A percentile compares a stretch with the other conserved stretches of the same genome.
phyloP scores from a whole-genome alignment of 2,888 invertebrate genomes.

The Anthophora plumipes region DNA sequence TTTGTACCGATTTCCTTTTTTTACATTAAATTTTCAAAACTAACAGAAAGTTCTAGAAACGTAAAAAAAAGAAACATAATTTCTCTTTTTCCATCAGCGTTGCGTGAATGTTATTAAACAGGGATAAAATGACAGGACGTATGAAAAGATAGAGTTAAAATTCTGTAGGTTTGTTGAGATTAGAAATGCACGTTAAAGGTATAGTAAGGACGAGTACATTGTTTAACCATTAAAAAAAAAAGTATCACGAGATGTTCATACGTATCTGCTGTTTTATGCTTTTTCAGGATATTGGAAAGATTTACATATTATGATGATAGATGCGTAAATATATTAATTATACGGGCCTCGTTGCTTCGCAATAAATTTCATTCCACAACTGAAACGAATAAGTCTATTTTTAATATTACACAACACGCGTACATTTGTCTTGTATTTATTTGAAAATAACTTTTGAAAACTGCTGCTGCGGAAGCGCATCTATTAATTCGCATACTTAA shows the following conservation, averaged over 20 bases:
- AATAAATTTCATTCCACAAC: slow-evolving; percentile 36
- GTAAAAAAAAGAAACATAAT: slow-evolving; percentile 7
- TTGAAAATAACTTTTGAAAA: background rate
- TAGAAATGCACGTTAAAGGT: no score
- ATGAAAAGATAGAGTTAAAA: background rate
- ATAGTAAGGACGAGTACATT: slow-evolving; percentile 20
- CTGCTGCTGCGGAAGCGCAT: background rate
- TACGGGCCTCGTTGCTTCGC: slow-evolving; percentile 23
- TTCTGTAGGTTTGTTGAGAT: slow-evolving; percentile 41
- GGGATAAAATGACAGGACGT: background rate
- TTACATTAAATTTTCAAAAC: background rate
- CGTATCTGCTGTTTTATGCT: slow-evolving; percentile 23
- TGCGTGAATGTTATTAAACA: background rate
- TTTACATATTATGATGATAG: background rate
- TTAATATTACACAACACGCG: background rate
- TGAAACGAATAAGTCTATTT: slow-evolving; percentile 11
- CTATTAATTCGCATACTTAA: background rate
- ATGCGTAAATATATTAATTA: slow-evolving; percentile 2
- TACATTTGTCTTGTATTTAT: background rate
- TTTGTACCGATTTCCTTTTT: background rate
- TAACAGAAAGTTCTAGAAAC: background rate
- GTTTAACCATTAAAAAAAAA: slow-evolving; percentile 25
- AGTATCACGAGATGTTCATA: slow-evolving; percentile 35
- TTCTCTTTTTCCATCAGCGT: background rate
- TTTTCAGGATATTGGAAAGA: background rate